Percentiles rank a stretch among this genome's conserved stretches.
Conservation (phyloP, 2,888 invertebrate species). For the Caenorhabditis sulstoni region DNA sequence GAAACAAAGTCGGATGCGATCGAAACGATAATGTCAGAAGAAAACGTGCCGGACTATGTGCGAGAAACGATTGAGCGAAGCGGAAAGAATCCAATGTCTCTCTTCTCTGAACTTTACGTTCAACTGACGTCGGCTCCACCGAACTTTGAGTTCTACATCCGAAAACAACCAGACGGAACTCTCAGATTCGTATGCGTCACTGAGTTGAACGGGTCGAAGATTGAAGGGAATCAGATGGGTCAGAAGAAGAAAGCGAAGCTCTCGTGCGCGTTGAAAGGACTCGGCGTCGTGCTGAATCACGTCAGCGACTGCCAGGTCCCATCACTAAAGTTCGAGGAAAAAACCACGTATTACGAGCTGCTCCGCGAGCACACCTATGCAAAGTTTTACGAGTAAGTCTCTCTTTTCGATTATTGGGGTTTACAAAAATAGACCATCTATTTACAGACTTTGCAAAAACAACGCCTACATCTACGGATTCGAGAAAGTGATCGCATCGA, state of each 20-base stretch:
- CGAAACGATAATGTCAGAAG: slow-evolving; percentile 12
- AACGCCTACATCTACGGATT: slow-evolving; percentile 45
- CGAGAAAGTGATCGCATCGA: slow-evolving; percentile 63
- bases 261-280: slow-evolving; percentile 40
- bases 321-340: slow-evolving; percentile 24
- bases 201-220: slow-evolving; percentile 15
- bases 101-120: slow-evolving; percentile 49
- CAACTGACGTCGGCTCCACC: slow-evolving; percentile 10
- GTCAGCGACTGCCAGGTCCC: slow-evolving; percentile 18
- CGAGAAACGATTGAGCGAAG: slow-evolving; percentile 43
- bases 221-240: slow-evolving; percentile 16
- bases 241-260: slow-evolving; percentile 53
- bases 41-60: slow-evolving; percentile 28
- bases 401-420: not conserved
- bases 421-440: slow-evolving; percentile 5
- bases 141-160: slow-evolving; percentile 7
- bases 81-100: slow-evolving; percentile 61
- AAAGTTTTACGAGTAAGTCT: slow-evolving; percentile 61
- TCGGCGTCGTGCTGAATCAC: slow-evolving; percentile 5
- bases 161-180: slow-evolving; percentile 23
- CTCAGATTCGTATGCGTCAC: slow-evolving; percentile 28
- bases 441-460: slow-evolving; percentile 35
- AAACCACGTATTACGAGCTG: slow-evolving; percentile 60
- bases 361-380: slow-evolving; percentile 64
- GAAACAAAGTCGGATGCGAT: not conserved